phyloP scores from a whole-genome alignment of 1,140 invertebrate genomes.

The Caenorhabditis brenneri region DNA sequence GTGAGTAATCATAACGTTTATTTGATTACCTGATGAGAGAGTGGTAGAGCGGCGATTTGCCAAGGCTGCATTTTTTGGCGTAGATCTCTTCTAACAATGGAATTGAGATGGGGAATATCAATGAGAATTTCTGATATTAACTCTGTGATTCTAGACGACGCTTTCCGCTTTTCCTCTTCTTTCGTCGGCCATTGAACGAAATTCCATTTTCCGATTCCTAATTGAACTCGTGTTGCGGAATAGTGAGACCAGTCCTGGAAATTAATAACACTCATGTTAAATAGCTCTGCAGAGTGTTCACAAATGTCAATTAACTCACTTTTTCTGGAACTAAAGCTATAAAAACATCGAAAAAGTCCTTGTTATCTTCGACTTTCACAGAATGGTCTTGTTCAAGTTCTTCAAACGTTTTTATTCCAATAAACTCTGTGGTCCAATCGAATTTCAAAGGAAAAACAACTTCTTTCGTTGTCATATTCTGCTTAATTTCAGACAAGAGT shows the following conservation, averaged over 20 bases:
- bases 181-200: conserved; percentile 25
- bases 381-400: background rate
- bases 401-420: background rate
- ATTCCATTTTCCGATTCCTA: conserved; percentile 35
- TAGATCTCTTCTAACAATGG: conserved; percentile 53
- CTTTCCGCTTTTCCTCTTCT: background rate
- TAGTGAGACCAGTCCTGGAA: conserved; percentile 51
- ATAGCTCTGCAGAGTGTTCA: too few relatives aligned
- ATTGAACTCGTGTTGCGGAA: conserved; percentile 51
- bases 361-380: background rate
- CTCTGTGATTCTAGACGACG: background rate
- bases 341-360: conserved; percentile 22
- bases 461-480: background rate
- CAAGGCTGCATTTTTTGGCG: conserved; percentile 50
- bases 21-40: conserved; percentile 54
- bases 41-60: conserved; percentile 54
- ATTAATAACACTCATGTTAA: too few relatives aligned
- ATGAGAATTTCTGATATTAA: conserved; percentile 50
- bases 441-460: background rate
- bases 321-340: conserved; percentile 47
- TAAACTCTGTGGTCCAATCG: background rate
- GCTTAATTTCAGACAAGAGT: background rate
- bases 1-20: background rate
- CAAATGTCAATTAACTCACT: too few relatives aligned
- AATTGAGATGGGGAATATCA: conserved; percentile 53